Evolutionary conservation across 2,113 vertebrate species (phyloP).

Genomic region (Chloebia gouldiae): DNA sequence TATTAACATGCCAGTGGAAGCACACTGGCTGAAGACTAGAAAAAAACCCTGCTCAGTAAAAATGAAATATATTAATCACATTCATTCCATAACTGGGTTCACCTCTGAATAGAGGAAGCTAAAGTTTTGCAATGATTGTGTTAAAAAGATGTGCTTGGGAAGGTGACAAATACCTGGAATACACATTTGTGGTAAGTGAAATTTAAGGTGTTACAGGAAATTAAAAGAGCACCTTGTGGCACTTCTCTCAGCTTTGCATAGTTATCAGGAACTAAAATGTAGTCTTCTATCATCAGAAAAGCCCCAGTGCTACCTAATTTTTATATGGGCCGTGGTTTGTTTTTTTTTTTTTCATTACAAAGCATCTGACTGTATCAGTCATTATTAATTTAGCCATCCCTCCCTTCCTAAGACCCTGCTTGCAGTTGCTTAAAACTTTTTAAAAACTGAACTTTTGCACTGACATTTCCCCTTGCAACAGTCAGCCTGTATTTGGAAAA

Average conservation of each 20-base stretch:
- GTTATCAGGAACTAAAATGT: background rate
- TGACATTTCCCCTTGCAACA: background rate
- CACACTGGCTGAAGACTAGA: background rate
- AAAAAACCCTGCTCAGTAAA: background rate
- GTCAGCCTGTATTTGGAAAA: background rate
- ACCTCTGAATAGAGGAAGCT: background rate
- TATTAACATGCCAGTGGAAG: background rate
- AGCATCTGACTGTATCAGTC: background rate
- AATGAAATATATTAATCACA: background rate
- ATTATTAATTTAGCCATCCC: fast-evolving
- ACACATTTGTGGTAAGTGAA: fast-evolving
- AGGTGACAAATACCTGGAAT: background rate
- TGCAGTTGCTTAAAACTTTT: background rate
- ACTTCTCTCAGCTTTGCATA: background rate
- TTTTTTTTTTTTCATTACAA: background rate
- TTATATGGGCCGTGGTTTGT: background rate
- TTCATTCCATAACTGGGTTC: background rate
- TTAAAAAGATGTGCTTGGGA: background rate
- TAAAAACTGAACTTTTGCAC: background rate
- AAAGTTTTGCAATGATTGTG: background rate
- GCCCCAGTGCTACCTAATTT: background rate
- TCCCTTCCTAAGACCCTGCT: background rate
- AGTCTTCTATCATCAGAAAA: background rate
- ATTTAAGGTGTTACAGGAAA: background rate
- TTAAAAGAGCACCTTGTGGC: background rate